These are phyloP conservation scores for Himalopsyche kuldschensis DNA, from an alignment of 2,888 invertebrate genomes.

Conservation along the genomic window DNA sequence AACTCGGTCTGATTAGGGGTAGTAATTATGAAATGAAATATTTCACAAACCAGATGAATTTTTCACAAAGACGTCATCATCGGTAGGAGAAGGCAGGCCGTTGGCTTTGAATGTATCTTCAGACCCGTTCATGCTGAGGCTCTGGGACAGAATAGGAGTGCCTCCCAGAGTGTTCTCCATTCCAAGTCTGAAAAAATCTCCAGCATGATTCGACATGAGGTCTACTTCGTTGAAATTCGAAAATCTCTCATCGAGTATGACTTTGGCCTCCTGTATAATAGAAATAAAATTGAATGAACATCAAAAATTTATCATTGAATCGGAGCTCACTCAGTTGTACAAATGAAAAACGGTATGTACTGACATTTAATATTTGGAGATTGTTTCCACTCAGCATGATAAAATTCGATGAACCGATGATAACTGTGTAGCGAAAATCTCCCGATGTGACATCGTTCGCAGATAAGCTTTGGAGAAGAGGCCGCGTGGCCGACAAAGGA, in stretches of 20 bases:
- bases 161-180: conserved; percentile 46
- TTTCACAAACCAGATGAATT: conserved; percentile 29
- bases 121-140: conserved; percentile 16
- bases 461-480: conserved; percentile 76
- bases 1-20: no score
- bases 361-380: conserved; percentile 81
- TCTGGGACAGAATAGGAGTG: not conserved
- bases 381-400: conserved; percentile 85
- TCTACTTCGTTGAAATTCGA: conserved; percentile 57
- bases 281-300: conserved; percentile 22
- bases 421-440: conserved; percentile 88
- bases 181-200: conserved; percentile 60
- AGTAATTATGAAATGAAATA: not conserved
- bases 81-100: conserved; percentile 44
- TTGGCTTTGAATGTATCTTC: conserved; percentile 49
- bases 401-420: conserved; percentile 77
- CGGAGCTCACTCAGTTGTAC: not conserved
- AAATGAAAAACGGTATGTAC: conserved; percentile 38
- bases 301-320: not conserved
- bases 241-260: conserved; percentile 87
- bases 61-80: conserved; percentile 54
- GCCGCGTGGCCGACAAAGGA: conserved; percentile 60
- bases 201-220: conserved; percentile 54
- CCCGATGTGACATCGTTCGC: conserved; percentile 82
- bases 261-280: conserved; percentile 76